These are phyloP conservation scores for Steinernema feltiae DNA, from an alignment of 1,140 invertebrate genomes.

Conservation along the genomic window DNA sequence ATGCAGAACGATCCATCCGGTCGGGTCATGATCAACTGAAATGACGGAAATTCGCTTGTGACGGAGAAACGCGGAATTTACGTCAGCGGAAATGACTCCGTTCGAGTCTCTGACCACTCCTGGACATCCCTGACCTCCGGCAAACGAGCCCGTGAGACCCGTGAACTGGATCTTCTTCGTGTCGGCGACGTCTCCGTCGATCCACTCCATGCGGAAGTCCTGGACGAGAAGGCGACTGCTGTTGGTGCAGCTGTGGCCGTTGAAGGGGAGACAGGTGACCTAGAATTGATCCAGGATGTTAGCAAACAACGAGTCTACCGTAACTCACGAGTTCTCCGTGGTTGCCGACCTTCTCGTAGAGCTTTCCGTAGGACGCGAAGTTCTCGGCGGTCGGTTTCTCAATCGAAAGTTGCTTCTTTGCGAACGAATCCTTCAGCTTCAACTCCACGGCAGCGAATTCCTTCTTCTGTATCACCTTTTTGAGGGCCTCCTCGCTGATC, in stretches of 20 bases:
- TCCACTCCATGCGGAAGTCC: not conserved
- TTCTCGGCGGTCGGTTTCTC: not conserved
- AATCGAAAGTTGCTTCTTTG: not conserved
- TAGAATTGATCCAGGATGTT: not conserved
- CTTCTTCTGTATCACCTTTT: not conserved
- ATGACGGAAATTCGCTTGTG: not conserved
- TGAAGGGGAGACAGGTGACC: not conserved
- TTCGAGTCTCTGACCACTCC: not conserved
- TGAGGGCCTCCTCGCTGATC: not conserved
- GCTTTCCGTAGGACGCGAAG: not conserved
- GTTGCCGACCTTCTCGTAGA: not conserved
- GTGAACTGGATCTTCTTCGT: constrained; percentile 9
- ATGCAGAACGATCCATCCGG: constrained; percentile 1
- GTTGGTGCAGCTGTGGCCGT: not conserved
- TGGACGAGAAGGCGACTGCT: not conserved
- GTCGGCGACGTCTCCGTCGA: not conserved
- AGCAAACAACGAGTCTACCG: not conserved
- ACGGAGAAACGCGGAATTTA: not conserved
- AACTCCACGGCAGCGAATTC: not conserved
- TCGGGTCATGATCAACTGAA: not conserved
- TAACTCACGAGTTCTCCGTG: not conserved
- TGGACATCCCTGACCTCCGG: constrained; percentile 1
- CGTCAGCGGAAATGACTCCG: not conserved
- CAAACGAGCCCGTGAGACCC: not conserved
- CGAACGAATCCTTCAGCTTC: not conserved